Percentiles rank a stretch among this genome's conserved stretches.
Evolutionary conservation across 2,888 invertebrate species (phyloP).

Genomic region (Cephonodes hylas): DNA sequence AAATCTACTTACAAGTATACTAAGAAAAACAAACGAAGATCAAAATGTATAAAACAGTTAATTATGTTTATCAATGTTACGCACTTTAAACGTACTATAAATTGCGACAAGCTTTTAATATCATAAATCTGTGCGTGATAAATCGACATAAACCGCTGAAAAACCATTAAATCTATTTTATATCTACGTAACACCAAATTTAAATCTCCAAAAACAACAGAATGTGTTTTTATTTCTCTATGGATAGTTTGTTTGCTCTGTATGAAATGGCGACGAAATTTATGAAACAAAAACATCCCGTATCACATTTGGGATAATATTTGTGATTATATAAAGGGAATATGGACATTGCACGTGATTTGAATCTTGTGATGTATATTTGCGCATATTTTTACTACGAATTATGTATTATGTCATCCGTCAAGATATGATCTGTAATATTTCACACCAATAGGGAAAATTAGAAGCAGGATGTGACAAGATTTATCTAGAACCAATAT

Average conservation of each 20-base stretch:
- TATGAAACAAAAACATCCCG: neutral
- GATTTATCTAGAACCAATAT: too few species aligned
- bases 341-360: too few species aligned
- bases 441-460: too few species aligned
- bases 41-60: neutral
- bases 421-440: too few species aligned
- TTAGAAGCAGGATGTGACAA: too few species aligned
- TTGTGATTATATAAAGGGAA: neutral
- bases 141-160: neutral
- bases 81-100: neutral
- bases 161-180: neutral
- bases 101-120: neutral
- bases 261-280: neutral
- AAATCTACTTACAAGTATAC: too few species aligned
- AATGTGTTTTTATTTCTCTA: neutral
- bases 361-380: too few species aligned
- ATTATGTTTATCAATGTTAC: neutral
- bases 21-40: too few species aligned
- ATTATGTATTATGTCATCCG: too few species aligned
- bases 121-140: neutral
- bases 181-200: neutral
- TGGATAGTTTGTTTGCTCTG: neutral
- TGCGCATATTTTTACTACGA: too few species aligned
- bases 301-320: neutral
- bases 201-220: neutral